Conservation (phyloP, 2,113 vertebrate genomes). For the Microcebus lehilahytsara region DNA sequence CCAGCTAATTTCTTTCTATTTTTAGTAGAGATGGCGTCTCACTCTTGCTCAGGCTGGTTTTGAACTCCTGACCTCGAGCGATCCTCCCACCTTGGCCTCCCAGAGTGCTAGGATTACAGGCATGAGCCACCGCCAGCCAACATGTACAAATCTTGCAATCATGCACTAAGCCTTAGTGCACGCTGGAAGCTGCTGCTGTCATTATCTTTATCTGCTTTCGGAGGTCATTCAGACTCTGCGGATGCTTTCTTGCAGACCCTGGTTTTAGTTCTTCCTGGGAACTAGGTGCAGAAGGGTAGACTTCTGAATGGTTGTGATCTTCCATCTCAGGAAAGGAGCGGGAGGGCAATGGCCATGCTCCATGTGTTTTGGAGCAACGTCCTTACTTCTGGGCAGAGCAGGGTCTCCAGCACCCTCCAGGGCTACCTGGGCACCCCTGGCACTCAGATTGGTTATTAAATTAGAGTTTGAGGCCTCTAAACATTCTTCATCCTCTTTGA, state of each 20-base stretch:
- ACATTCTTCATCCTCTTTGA: constrained; percentile 65
- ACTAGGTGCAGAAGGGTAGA: not conserved
- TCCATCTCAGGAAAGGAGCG: not conserved
- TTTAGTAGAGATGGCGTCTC: too few relatives aligned
- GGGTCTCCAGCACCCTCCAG: not conserved
- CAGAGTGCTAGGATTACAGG: too few relatives aligned
- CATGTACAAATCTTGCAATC: not conserved
- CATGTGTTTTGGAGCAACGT: not conserved
- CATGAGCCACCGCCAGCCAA: too few relatives aligned
- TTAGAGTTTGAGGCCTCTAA: constrained; percentile 69
- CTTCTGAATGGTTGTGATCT: not conserved
- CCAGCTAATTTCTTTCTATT: too few relatives aligned
- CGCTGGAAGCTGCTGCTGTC: not conserved
- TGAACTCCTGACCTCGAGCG: too few relatives aligned
- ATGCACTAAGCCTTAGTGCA: fast-evolving
- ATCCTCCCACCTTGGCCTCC: too few relatives aligned
- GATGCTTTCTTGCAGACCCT: not conserved
- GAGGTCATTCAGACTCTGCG: not conserved
- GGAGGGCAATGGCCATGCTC: not conserved
- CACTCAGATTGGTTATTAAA: constrained; percentile 34
- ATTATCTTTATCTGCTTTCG: not conserved
- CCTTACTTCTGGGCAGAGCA: not conserved
- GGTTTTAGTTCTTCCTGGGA: not conserved
- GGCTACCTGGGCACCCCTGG: not conserved
- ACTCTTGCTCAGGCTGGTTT: too few relatives aligned